Percentiles rank a stretch among this genome's conserved stretches.
These are phyloP conservation scores for Gulo gulo DNA, from an alignment of 2,113 vertebrate genomes.

Conservation along the genomic window DNA sequence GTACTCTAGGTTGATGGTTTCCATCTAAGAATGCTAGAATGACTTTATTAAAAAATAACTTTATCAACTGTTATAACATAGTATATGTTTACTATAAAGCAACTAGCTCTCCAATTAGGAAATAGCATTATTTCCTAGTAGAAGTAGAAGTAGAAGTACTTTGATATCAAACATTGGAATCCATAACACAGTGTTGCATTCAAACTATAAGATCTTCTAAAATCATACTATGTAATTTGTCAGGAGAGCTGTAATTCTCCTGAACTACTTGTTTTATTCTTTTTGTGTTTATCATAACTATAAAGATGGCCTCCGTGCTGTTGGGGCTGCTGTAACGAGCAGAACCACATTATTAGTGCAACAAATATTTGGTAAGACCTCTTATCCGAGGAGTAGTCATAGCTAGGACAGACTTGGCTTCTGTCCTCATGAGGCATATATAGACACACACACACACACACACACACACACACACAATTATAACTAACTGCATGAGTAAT, in stretches of 20 bases:
- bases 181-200: neutral
- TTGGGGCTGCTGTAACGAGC: neutral
- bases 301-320: neutral
- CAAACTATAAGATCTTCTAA: neutral
- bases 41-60: neutral
- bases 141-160: neutral
- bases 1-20: neutral
- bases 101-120: neutral
- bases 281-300: neutral
- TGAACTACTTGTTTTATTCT: neutral
- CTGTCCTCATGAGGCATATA: neutral
- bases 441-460: neutral
- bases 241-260: neutral
- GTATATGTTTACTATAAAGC: neutral
- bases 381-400: neutral
- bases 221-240: neutral
- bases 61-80: neutral
- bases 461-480: neutral
- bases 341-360: neutral
- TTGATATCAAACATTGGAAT: neutral
- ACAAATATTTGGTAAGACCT: neutral
- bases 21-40: neutral
- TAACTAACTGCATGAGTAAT: neutral
- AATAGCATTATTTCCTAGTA: slow-evolving; percentile 10
- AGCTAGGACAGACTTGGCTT: neutral